phyloP scores from a whole-genome alignment of 1,140 invertebrate species.

The Saccostrea glomerata region DNA sequence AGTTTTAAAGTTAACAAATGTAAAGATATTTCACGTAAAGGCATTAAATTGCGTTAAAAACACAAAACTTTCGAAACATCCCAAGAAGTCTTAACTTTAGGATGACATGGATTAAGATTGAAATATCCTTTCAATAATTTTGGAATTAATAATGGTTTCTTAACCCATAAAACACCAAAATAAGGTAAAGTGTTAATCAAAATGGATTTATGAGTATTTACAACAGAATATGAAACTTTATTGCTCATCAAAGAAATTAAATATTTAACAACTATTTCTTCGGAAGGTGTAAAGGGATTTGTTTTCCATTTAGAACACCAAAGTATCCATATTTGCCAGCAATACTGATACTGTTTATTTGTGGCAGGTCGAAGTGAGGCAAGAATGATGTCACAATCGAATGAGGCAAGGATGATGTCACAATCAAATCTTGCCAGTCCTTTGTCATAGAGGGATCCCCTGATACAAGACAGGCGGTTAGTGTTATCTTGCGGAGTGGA shows the following conservation, averaged over 20 bases:
- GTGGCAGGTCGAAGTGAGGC: too few relatives aligned
- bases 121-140: constrained; percentile 59
- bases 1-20: constrained; percentile 55
- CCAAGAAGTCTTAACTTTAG: constrained; percentile 51
- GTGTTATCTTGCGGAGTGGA: background rate
- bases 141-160: too few relatives aligned
- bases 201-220: constrained; percentile 53
- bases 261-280: too few relatives aligned
- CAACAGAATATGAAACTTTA: constrained; percentile 49
- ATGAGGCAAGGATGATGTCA: background rate
- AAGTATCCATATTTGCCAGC: too few relatives aligned
- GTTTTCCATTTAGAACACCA: background rate
- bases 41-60: constrained; percentile 42
- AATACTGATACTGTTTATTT: too few relatives aligned
- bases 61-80: constrained; percentile 61
- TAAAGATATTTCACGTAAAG: too few relatives aligned
- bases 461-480: too few relatives aligned
- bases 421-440: constrained; percentile 40
- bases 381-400: too few relatives aligned
- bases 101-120: constrained; percentile 50
- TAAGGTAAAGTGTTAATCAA: constrained; percentile 43
- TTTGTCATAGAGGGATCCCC: too few relatives aligned
- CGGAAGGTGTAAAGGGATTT: too few relatives aligned
- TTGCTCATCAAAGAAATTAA: background rate
- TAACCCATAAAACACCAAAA: too few relatives aligned